Evolutionary conservation across 2,113 vertebrate species (phyloP), one percentile per base, ranked within the genome.

Genomic region (Clupea harengus): DNA sequence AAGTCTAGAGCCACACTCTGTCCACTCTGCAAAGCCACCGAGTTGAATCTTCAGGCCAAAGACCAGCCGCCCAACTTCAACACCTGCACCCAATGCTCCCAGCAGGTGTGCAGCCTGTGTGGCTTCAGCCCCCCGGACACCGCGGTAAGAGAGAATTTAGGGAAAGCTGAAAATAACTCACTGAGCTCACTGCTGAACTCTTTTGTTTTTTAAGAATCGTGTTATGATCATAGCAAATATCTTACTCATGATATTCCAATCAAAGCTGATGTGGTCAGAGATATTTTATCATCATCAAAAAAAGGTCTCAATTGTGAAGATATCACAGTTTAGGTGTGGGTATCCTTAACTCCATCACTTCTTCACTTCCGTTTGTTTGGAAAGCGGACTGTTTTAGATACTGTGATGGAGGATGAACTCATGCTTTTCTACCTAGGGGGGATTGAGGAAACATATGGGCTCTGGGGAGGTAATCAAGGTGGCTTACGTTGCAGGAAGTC

Each of bases 61-160:
- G 97, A 97, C 81, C 88, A 90, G 57, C 96, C 96, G 49, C 95
- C 97, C 88, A 99, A 99, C 92, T 98, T 96, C 92, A 97, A 91
- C 89, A 96, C 95, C 0, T 99, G 98, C 89, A 99, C 98, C 0
- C 96, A 97, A 93, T 99, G 98, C 94, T 96, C 96, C 83, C 96
- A 94, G 18, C 95, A 97, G 75, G 98, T 99, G 88, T 99, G 98
- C 95, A 99, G 97, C 90, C 94, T 98, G 20, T 99, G 98, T 90
- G 98, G 98, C 6, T 99, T 99, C 93, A 99, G 99, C 91, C 98
- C 98, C 46, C 95, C 95, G 10, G 95, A 95, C 90, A 95, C 95
- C 46, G 93, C 87, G 92, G 95, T 96, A 93, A 95, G 95, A 90
- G 13, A 32, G 11, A 25, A 64, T 60, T 2, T 32, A 78, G 3